Evolutionary conservation across 2,888 invertebrate species (phyloP).

Genomic region (Drosophila niveifrons): DNA sequence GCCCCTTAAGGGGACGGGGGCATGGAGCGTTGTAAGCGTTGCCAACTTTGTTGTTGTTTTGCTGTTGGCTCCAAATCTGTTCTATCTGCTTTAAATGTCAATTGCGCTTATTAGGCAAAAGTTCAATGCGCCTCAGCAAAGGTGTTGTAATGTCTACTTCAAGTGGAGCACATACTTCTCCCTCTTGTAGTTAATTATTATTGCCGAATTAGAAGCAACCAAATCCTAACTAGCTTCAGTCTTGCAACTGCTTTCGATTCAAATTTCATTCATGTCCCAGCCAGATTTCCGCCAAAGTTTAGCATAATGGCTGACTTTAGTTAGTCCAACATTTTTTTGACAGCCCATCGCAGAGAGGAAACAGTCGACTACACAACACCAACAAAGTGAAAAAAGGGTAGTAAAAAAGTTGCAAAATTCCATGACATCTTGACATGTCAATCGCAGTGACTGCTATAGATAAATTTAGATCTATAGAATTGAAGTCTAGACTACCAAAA

Average conservation of each 20-base stretch:
- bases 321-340: conserved; percentile 5
- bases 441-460: conserved; percentile 3
- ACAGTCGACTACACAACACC: neutral
- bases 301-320: neutral
- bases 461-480: neutral
- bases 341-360: neutral
- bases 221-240: neutral
- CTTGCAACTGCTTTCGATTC: neutral
- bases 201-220: neutral
- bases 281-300: neutral
- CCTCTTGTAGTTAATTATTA: conserved; percentile 22
- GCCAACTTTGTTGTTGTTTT: conserved; percentile 30
- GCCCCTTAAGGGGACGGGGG: conserved; percentile 12
- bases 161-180: conserved; percentile 22
- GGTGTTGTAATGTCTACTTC: conserved; percentile 33
- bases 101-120: conserved; percentile 73
- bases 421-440: conserved; percentile 19
- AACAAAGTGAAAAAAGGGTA: neutral
- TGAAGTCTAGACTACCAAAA: too few species aligned
- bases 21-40: conserved; percentile 3
- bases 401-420: neutral
- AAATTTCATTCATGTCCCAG: conserved; percentile 3
- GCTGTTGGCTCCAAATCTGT: conserved; percentile 26
- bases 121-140: conserved; percentile 60
- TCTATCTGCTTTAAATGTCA: conserved; percentile 64